Base-by-base conservation (phyloP, 92 coral and sea anemone genomes). In the Palythoa grandis region DNA sequence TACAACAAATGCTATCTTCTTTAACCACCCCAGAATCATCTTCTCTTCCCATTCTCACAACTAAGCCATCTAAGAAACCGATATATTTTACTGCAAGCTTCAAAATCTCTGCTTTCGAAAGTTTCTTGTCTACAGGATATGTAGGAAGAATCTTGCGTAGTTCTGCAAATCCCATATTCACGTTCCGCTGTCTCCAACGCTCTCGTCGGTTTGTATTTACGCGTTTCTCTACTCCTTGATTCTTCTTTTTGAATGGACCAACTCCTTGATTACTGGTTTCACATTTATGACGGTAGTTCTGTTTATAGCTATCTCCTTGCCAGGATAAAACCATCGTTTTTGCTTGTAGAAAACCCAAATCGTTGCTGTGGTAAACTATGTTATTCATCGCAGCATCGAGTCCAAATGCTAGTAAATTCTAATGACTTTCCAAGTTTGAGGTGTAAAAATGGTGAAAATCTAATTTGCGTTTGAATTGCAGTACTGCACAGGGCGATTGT, bases 21-120 rank as follows among this genome's bases (percentile, higher is more conserved):
- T 54, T 76, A 4, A 14, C 75, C 14, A 22, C 24, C n/a, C 50
- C 47, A 65, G 20, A 2, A 17, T 22, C 72, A 22, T 14, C n/a
- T 10, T 23, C 85, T 22, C 50, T 80, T 16, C 14, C 85, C 85
- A 67, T 80, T 40, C 74, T 70, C 74, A 43, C 24, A 65, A 80
- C 24, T 6, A 80, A 52, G 19, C 73, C 85, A 23, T 79, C 83
- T 72, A 89, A 60, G 22, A 89, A 58, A 14, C 73, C 83, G 60
- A 89, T 89, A 23, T 89, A 89, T 65, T 79, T 85, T 56, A 89
- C 92, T 29, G 92, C 92, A n/a, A 77, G 86, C 73, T 86, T 76
- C 23, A 89, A 63, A 15, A 89, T 85, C 60, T 89, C 86, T 50
- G 88, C 83, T 47, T 89, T 89, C 3, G 92, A 85, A 85, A 89